These are phyloP conservation scores for Eulemur mongoz DNA, from an alignment of 2,797 vertebrate genomes.

Conservation along the genomic window DNA sequence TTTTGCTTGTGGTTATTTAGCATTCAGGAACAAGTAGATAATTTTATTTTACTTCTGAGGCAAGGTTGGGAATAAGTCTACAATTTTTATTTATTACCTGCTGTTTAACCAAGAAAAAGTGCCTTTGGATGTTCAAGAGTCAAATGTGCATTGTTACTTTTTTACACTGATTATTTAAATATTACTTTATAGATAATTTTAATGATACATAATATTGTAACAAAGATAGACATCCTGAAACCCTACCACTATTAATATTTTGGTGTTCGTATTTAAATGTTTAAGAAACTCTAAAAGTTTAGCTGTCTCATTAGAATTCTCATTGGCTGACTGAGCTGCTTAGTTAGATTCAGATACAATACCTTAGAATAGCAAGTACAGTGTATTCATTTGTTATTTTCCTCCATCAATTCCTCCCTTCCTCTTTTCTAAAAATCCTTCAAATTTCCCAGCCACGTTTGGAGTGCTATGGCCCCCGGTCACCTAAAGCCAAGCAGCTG, in stretches of 20 bases:
- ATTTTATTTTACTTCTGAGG: conserved; percentile 7
- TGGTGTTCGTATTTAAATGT: not conserved
- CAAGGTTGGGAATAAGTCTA: not conserved
- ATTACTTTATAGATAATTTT: not conserved
- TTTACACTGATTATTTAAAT: not conserved
- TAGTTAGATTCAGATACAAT: not conserved
- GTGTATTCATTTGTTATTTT: not conserved
- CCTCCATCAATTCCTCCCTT: not conserved
- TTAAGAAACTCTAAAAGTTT: not conserved
- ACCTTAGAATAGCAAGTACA: not conserved
- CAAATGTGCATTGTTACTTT: not conserved
- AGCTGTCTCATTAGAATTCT: not conserved
- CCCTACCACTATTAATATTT: not conserved
- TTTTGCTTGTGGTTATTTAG: not conserved
- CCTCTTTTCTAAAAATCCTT: conserved; percentile 3
- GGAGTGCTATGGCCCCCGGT: not conserved
- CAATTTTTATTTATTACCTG: not conserved
- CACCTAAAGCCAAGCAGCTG: not conserved
- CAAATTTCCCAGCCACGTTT: not conserved
- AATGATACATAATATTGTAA: not conserved
- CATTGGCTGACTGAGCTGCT: not conserved
- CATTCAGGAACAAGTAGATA: not conserved
- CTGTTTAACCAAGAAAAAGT: not conserved
- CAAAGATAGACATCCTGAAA: not conserved
- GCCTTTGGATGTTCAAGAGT: not conserved